Conservation (phyloP, 2,888 invertebrate species). For the Tiphia femorata region DNA sequence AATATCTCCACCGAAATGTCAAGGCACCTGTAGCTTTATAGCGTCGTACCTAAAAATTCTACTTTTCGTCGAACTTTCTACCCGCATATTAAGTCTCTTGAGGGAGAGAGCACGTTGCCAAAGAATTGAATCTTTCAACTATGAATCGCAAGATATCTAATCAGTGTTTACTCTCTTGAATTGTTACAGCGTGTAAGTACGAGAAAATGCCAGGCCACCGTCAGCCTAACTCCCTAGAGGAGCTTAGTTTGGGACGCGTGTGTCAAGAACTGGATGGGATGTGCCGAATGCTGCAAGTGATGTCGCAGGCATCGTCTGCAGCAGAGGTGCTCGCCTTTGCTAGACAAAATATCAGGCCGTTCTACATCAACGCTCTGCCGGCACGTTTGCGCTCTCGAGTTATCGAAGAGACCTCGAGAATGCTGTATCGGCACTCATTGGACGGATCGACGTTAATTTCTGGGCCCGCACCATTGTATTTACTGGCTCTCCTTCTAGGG, state of each 20-base stretch:
- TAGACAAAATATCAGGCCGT: constrained; percentile 63
- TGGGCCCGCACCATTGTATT: constrained; percentile 65
- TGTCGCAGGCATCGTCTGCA: constrained; percentile 66
- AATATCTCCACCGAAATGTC: too few relatives aligned
- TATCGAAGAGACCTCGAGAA: constrained; percentile 63
- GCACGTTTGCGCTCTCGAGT: constrained; percentile 63
- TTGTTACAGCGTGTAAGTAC: constrained; percentile 56
- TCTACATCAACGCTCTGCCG: constrained; percentile 65
- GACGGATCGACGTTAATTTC: constrained; percentile 63
- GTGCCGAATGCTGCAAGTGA: constrained; percentile 65
- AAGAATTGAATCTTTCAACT: too few relatives aligned
- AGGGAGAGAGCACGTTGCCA: too few relatives aligned
- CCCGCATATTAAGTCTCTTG: too few relatives aligned
- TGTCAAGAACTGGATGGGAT: constrained; percentile 65
- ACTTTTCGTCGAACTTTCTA: too few relatives aligned
- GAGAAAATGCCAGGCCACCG: constrained; percentile 64
- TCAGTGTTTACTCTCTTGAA: too few relatives aligned
- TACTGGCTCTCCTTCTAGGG: constrained; percentile 64
- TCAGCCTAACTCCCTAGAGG: constrained; percentile 65
- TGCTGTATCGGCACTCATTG: constrained; percentile 61
- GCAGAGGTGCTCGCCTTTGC: constrained; percentile 62
- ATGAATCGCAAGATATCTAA: too few relatives aligned
- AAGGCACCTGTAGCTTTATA: too few relatives aligned
- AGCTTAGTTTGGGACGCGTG: constrained; percentile 65
- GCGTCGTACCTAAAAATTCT: too few relatives aligned